Evolutionary conservation across 2,888 invertebrate species (phyloP).

Genomic region (Conomelus anceps): DNA sequence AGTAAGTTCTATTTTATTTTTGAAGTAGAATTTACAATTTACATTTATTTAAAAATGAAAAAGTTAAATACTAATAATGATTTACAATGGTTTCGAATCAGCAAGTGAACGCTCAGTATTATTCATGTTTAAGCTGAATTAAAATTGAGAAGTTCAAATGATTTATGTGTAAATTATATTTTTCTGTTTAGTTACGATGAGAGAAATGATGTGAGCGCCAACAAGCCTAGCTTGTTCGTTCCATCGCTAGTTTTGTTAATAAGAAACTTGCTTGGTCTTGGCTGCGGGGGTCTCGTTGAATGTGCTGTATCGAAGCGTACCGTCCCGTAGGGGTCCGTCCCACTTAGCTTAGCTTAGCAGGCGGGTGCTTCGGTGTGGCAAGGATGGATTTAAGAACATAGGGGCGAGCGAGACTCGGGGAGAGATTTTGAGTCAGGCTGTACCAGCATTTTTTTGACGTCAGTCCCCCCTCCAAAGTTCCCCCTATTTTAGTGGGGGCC

Average conservation of each 20-base stretch:
- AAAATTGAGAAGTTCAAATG: not conserved
- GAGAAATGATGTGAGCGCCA: not conserved
- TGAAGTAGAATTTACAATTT: no score
- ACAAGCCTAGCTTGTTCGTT: not conserved
- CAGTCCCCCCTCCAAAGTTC: constrained; percentile 25
- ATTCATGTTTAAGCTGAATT: not conserved
- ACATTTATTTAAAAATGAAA: no score
- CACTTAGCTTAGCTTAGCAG: not conserved
- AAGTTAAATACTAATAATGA: not conserved
- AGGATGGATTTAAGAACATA: constrained; percentile 7
- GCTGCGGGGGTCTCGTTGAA: not conserved
- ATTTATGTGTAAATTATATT: not conserved
- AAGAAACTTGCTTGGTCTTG: not conserved
- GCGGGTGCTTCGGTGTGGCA: not conserved
- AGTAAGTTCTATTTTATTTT: no score
- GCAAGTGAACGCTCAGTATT: not conserved
- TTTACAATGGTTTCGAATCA: not conserved
- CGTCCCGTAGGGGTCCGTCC: not conserved
- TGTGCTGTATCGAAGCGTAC: not conserved
- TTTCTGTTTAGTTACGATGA: not conserved
- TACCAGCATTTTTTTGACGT: constrained; percentile 26
- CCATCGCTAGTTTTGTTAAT: not conserved
- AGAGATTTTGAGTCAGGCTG: constrained; percentile 20
- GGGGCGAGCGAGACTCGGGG: constrained; percentile 7
- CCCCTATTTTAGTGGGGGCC: constrained; percentile 23